A percentile compares a stretch with the other conserved stretches of the same genome.
These are phyloP conservation scores for Hycleus cichorii DNA, from an alignment of 1,140 invertebrate species.

Conservation along the genomic window DNA sequence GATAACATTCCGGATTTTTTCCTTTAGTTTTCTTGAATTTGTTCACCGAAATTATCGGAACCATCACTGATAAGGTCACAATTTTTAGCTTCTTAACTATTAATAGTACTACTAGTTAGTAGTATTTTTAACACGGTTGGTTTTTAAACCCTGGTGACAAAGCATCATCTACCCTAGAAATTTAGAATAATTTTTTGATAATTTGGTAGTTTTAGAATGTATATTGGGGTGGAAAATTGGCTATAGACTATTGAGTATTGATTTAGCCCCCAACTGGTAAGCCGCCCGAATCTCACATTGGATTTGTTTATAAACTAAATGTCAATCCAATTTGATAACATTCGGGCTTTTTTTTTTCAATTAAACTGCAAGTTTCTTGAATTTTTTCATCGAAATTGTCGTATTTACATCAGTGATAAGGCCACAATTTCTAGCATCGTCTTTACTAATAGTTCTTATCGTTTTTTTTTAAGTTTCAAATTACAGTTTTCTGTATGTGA, in stretches of 20 bases:
- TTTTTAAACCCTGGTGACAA: slow-evolving; percentile 84
- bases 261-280: slow-evolving; percentile 73
- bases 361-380: slow-evolving; percentile 63
- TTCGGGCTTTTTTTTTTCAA: slow-evolving; percentile 75
- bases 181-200: neutral
- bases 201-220: slow-evolving; percentile 23
- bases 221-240: slow-evolving; percentile 92
- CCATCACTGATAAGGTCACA: slow-evolving; percentile 78
- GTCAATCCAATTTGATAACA: slow-evolving; percentile 80
- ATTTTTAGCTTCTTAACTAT: slow-evolving; percentile 70
- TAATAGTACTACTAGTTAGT: slow-evolving; percentile 73
- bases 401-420: slow-evolving; percentile 73
- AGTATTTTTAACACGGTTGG: slow-evolving; percentile 83
- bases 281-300: slow-evolving; percentile 62
- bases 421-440: slow-evolving; percentile 74
- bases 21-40: slow-evolving; percentile 48
- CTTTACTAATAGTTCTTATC: neutral
- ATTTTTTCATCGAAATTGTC: slow-evolving; percentile 64
- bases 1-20: slow-evolving; percentile 41
- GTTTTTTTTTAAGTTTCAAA: no score
- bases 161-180: slow-evolving; percentile 76
- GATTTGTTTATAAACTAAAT: slow-evolving; percentile 81
- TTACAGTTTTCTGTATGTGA: no score
- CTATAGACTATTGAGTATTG: slow-evolving; percentile 61
- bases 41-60: slow-evolving; percentile 60